phyloP scores from a whole-genome alignment of 2,888 invertebrate genomes.

The Hartigia nigra region DNA sequence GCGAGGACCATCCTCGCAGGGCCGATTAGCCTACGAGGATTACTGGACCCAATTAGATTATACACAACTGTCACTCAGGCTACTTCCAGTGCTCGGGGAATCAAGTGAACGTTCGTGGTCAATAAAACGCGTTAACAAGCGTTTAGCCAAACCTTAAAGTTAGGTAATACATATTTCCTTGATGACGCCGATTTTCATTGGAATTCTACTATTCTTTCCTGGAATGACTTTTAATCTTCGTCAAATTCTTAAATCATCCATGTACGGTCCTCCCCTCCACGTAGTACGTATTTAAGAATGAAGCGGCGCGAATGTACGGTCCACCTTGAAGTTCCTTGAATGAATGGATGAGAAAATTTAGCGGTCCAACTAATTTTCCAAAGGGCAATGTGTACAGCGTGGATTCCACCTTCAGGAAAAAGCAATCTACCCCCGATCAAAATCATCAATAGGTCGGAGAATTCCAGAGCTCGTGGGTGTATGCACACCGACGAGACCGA shows the following conservation, averaged over 20 bases:
- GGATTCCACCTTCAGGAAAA: conserved; percentile 1
- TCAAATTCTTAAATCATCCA: background rate
- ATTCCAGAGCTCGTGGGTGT: conserved; percentile 1
- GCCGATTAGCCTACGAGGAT: background rate
- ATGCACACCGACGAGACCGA: conserved; percentile 1
- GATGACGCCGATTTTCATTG: background rate
- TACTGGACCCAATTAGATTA: conserved; percentile 8
- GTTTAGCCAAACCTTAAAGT: background rate
- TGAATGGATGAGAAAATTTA: background rate
- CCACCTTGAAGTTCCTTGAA: background rate
- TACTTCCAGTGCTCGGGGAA: background rate
- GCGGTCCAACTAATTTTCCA: background rate
- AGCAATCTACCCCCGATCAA: conserved; percentile 23
- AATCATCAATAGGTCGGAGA: conserved; percentile 17
- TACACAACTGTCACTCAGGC: background rate
- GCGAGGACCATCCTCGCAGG: background rate
- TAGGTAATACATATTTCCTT: background rate
- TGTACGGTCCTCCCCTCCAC: background rate
- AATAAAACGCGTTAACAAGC: background rate
- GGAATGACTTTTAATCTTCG: background rate
- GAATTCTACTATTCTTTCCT: background rate
- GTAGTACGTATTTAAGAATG: background rate
- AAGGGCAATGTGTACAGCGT: background rate
- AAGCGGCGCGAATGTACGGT: background rate
- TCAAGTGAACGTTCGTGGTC: background rate